Conservation (phyloP, 2,888 invertebrate species). For the Zele albiditarsus region DNA sequence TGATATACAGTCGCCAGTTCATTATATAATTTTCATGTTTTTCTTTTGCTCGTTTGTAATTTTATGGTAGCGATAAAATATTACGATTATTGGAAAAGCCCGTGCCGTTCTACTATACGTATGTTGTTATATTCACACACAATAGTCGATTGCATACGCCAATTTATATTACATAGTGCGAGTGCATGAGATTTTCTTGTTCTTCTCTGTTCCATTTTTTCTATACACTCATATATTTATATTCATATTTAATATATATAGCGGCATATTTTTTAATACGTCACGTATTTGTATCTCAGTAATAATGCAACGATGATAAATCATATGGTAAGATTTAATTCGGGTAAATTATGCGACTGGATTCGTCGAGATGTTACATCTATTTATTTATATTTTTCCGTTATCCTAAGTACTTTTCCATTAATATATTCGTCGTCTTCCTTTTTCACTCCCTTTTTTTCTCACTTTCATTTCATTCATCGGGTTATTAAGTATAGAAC, state of each 20-base stretch:
- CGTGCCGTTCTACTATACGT: constrained; percentile 48
- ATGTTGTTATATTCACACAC: constrained; percentile 39
- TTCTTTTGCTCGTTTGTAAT: not conserved
- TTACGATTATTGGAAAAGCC: constrained; percentile 51
- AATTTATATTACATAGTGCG: constrained; percentile 46
- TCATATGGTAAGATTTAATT: constrained; percentile 9
- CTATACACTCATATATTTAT: constrained; percentile 44
- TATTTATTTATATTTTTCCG: not conserved
- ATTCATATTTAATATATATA: constrained; percentile 39
- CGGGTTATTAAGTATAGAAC: constrained; percentile 54
- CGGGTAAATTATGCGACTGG: constrained; percentile 10
- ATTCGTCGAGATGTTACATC: constrained; percentile 7
- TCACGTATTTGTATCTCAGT: not conserved
- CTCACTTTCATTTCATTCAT: constrained; percentile 23
- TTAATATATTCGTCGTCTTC: not conserved
- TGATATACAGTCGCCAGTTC: constrained; percentile 13
- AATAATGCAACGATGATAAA: not conserved
- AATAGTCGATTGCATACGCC: constrained; percentile 50
- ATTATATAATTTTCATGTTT: constrained; percentile 20
- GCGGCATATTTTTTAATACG: constrained; percentile 15
- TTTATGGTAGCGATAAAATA: constrained; percentile 47
- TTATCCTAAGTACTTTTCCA: constrained; percentile 40
- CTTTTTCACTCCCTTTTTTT: constrained; percentile 20
- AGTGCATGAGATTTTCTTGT: constrained; percentile 37
- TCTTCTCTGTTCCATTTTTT: not conserved